A percentile compares a stretch with the other conserved stretches of the same genome.
These are phyloP conservation scores for Phlogophora meticulosa DNA, from an alignment of 2,888 invertebrate genomes.

Conservation along the genomic window DNA sequence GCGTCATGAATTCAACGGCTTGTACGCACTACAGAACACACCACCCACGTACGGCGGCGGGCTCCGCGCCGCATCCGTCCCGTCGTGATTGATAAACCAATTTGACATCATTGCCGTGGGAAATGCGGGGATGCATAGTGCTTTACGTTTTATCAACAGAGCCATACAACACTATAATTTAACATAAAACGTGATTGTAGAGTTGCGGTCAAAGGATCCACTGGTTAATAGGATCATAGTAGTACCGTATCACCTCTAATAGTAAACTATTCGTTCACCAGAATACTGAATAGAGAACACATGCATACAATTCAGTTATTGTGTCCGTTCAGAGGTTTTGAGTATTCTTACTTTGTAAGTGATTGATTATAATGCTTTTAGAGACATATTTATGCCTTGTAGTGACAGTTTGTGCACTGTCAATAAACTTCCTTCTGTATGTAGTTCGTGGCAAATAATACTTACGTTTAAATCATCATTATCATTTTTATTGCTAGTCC, in stretches of 20 bases:
- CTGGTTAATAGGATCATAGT: slow-evolving; percentile 43
- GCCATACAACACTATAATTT: slow-evolving; percentile 45
- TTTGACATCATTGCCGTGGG: slow-evolving; percentile 89
- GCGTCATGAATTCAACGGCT: slow-evolving; percentile 78
- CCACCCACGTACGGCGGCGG: slow-evolving; percentile 77
- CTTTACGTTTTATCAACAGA: slow-evolving; percentile 59
- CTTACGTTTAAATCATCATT: too few relatives aligned
- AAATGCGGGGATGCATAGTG: slow-evolving; percentile 74
- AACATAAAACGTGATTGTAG: slow-evolving; percentile 47
- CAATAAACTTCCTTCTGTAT: too few relatives aligned
- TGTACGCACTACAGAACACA: slow-evolving; percentile 76
- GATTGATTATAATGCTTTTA: too few relatives aligned
- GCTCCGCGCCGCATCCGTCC: slow-evolving; percentile 84
- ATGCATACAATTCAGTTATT: slow-evolving; percentile 31
- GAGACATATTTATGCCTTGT: too few relatives aligned
- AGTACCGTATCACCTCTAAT: slow-evolving; percentile 46
- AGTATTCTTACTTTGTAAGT: neutral
- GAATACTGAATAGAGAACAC: slow-evolving; percentile 31
- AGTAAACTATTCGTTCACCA: slow-evolving; percentile 34
- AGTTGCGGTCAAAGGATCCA: slow-evolving; percentile 40
- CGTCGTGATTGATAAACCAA: slow-evolving; percentile 88
- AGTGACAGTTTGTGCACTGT: too few relatives aligned
- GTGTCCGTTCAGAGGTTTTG: neutral
- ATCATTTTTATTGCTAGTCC: too few relatives aligned
- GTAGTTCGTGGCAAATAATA: too few relatives aligned